These are phyloP conservation scores for Acridotheres tristis DNA, from an alignment of 2,797 vertebrate genomes.

Conservation along the genomic window DNA sequence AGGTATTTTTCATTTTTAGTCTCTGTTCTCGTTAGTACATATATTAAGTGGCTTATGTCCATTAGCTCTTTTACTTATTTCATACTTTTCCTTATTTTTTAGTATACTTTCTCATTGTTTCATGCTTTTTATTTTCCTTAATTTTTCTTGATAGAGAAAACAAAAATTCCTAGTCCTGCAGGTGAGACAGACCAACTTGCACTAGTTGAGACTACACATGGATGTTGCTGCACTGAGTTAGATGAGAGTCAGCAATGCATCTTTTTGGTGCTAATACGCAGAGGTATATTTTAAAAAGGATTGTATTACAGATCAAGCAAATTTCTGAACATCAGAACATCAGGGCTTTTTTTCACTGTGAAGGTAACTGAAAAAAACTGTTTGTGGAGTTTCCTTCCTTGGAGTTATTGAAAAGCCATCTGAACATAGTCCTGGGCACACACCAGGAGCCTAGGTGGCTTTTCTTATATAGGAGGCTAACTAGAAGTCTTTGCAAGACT, in stretches of 20 bases:
- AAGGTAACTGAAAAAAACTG: neutral
- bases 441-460: neutral
- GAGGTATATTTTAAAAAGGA: accelerated
- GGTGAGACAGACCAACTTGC: neutral
- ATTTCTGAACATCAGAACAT: neutral
- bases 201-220: neutral
- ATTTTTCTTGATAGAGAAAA: neutral
- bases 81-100: neutral
- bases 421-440: neutral
- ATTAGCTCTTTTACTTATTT: neutral
- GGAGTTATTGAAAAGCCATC: neutral
- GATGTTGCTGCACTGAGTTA: accelerated
- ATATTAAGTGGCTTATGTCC: neutral
- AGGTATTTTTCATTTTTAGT: neutral
- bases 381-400: neutral
- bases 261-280: neutral
- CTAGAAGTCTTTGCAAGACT: neutral
- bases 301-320: neutral
- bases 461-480: neutral
- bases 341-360: neutral
- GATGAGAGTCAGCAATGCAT: neutral
- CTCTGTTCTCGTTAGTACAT: neutral
- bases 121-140: neutral
- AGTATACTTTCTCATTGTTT: neutral
- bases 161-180: neutral